These are phyloP conservation scores for Papilio aristodemus DNA, from an alignment of 1,140 invertebrate genomes.

Conservation along the genomic window DNA sequence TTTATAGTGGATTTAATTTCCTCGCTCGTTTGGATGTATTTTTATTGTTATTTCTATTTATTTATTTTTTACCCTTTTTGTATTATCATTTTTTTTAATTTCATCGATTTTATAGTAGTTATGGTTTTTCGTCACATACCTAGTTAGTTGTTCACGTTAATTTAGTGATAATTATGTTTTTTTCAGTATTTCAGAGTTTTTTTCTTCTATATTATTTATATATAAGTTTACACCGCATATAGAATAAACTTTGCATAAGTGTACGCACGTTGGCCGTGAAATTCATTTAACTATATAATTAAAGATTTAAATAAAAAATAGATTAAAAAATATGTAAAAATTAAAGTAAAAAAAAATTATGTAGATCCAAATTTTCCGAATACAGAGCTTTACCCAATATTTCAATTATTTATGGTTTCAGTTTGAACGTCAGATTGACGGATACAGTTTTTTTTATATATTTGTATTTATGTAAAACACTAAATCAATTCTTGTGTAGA, in stretches of 20 bases:
- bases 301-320: conserved; percentile 45
- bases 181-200: conserved; percentile 67
- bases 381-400: conserved; percentile 58
- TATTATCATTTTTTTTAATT: conserved; percentile 64
- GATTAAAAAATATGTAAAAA: conserved; percentile 54
- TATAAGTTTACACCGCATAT: conserved; percentile 54
- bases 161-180: conserved; percentile 50
- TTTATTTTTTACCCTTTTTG: conserved; percentile 73
- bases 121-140: conserved; percentile 36
- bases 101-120: conserved; percentile 45
- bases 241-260: conserved; percentile 57
- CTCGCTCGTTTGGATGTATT: conserved; percentile 71
- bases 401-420: conserved; percentile 40
- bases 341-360: conserved; percentile 36
- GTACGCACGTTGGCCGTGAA: conserved; percentile 69
- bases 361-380: conserved; percentile 63
- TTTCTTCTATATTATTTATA: conserved; percentile 43
- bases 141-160: conserved; percentile 58
- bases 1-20: conserved; percentile 49
- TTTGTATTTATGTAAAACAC: conserved; percentile 62
- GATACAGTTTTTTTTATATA: conserved; percentile 64
- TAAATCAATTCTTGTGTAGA: conserved; percentile 55
- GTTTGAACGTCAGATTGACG: conserved; percentile 33
- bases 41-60: conserved; percentile 74
- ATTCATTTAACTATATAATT: conserved; percentile 41